phyloP scores from a whole-genome alignment of 1,140 invertebrate species.

The Drosophila ficusphila region DNA sequence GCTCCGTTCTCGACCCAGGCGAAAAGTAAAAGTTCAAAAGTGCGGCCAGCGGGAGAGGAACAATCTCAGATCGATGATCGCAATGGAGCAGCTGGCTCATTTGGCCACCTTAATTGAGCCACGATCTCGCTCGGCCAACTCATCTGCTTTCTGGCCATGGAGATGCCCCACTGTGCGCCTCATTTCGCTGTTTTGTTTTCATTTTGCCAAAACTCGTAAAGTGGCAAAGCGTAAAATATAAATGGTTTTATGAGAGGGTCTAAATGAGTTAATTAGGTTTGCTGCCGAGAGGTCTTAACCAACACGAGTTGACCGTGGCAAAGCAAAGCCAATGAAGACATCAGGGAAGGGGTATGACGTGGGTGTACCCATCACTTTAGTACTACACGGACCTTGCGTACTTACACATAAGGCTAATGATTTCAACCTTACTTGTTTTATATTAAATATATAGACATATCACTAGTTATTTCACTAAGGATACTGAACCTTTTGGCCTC shows the following conservation, averaged over 20 bases:
- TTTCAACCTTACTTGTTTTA: not conserved
- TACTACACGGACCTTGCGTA: not conserved
- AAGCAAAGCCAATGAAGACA: conserved; percentile 34
- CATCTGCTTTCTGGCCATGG: conserved; percentile 58
- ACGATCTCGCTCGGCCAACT: conserved; percentile 48
- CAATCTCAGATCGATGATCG: conserved; percentile 34
- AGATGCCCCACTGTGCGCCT: conserved; percentile 35
- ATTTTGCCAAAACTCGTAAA: conserved; percentile 30
- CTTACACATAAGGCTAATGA: too few relatives aligned
- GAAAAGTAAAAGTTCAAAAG: conserved; percentile 67
- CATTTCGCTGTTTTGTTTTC: conserved; percentile 13
- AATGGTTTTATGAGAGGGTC: conserved; percentile 43
- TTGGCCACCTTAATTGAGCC: conserved; percentile 37
- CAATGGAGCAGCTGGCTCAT: conserved; percentile 15
- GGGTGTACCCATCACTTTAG: conserved; percentile 1
- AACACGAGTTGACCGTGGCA: conserved; percentile 36
- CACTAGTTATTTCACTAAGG: too few relatives aligned
- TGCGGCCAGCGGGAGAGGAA: conserved; percentile 15
- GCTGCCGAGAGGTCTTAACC: conserved; percentile 28
- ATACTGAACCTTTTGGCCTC: too few relatives aligned
- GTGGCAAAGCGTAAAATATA: conserved; percentile 36
- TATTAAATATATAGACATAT: too few relatives aligned
- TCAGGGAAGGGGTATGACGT: conserved; percentile 3
- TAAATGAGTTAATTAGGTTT: conserved; percentile 58
- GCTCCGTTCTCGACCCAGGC: conserved; percentile 23